Conservation (phyloP, 2,797 vertebrate genomes). For the Fistularia tabacaria region DNA sequence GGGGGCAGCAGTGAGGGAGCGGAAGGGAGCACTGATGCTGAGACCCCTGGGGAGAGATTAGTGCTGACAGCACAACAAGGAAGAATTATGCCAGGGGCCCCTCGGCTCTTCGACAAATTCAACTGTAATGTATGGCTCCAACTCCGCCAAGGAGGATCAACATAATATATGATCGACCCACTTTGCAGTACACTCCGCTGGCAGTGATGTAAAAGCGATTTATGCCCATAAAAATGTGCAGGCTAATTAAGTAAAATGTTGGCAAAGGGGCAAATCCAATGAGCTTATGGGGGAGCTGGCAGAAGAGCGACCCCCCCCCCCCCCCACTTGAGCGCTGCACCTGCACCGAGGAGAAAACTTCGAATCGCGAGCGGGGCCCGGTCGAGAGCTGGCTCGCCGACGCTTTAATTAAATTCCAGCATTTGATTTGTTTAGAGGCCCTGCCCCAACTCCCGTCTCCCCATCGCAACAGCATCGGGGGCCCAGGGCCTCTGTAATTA, state of each 20-base stretch:
- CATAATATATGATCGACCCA: slow-evolving; percentile 74
- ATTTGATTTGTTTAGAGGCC: slow-evolving; percentile 43
- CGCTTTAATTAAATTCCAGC: slow-evolving; percentile 53
- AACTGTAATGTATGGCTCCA: slow-evolving; percentile 67
- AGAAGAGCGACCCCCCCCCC: slow-evolving; percentile 10
- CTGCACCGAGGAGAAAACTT: slow-evolving; percentile 43
- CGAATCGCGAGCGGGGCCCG: not conserved
- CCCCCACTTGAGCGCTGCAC: slow-evolving; percentile 29
- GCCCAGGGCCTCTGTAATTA: slow-evolving; percentile 51
- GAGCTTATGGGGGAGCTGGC: slow-evolving; percentile 66
- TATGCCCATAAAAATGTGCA: slow-evolving; percentile 69
- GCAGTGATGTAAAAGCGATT: slow-evolving; percentile 70
- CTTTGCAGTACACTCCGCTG: slow-evolving; percentile 61
- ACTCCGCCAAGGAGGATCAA: slow-evolving; percentile 68
- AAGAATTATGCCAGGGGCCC: slow-evolving; percentile 59
- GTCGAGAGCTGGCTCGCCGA: slow-evolving; percentile 24
- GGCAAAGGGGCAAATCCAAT: slow-evolving; percentile 65
- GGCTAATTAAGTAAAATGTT: slow-evolving; percentile 74
- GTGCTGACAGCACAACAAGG: slow-evolving; percentile 72
- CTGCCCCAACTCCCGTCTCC: not conserved
- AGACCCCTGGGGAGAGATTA: slow-evolving; percentile 70
- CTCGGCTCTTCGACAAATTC: slow-evolving; percentile 63
- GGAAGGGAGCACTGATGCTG: slow-evolving; percentile 36
- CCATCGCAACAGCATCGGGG: slow-evolving; percentile 1
- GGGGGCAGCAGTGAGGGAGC: slow-evolving; percentile 53